Percentiles rank a stretch among this genome's conserved stretches.
Evolutionary conservation across 2,888 invertebrate genomes (phyloP).

Genomic region (Cosmia pyralina): DNA sequence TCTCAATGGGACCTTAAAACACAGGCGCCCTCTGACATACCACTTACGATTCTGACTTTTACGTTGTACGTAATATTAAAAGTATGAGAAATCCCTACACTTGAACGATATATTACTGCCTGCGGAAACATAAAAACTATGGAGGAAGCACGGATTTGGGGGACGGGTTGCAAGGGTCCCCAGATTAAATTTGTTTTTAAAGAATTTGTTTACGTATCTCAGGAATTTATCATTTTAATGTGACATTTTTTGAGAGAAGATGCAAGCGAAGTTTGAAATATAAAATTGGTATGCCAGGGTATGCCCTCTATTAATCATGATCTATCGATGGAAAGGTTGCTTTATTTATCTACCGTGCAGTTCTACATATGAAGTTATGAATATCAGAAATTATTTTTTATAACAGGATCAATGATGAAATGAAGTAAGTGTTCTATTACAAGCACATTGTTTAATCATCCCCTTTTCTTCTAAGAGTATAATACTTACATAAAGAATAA

Average conservation of each 20-base stretch:
- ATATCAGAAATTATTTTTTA: no score
- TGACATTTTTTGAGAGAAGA: conserved; percentile 41
- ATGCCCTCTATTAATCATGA: conserved; percentile 18
- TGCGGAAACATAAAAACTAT: conserved; percentile 83
- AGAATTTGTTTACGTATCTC: conserved; percentile 46
- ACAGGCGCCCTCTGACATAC: conserved; percentile 70
- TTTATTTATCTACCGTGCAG: neutral
- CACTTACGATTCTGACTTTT: conserved; percentile 81
- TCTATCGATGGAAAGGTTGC: conserved; percentile 2
- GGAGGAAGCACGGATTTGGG: conserved; percentile 49
- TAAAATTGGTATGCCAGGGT: conserved; percentile 13
- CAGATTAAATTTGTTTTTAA: conserved; percentile 58
- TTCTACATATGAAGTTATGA: neutral
- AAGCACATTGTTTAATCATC: neutral
- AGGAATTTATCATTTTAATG: conserved; percentile 61
- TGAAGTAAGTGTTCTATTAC: neutral
- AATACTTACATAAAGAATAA: neutral
- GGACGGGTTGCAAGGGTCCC: conserved; percentile 34
- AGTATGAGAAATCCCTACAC: conserved; percentile 83
- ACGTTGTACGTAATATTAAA: conserved; percentile 84
- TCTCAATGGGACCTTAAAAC: conserved; percentile 72
- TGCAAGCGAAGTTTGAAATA: conserved; percentile 19
- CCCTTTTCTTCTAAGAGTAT: neutral
- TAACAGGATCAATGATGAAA: no score
- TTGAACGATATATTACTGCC: conserved; percentile 84